Conservation (phyloP, 64 coral and sea anemone genomes). For the Stylophora pistillata region DNA sequence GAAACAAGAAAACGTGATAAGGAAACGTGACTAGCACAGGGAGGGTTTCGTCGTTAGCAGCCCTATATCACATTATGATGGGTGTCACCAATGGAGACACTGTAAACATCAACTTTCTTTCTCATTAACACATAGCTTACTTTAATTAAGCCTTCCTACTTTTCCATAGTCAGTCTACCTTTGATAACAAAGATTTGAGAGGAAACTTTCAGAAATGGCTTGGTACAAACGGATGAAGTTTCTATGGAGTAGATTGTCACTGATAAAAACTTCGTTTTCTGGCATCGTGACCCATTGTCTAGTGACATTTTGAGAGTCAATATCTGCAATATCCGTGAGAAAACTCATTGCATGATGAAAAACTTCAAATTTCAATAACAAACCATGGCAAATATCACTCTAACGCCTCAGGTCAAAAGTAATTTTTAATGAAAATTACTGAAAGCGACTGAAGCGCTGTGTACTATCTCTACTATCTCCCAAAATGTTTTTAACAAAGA, state of each 20-base stretch:
- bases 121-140: no score
- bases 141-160: background rate
- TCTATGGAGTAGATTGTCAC: background rate
- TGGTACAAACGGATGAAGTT: background rate
- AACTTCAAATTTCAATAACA: background rate
- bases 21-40: no score
- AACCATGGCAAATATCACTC: no score
- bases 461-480: no score
- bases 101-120: background rate
- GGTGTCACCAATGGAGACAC: background rate
- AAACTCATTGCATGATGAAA: background rate
- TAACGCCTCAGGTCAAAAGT: no score
- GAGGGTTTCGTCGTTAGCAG: no score
- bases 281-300: background rate
- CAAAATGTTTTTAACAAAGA: no score
- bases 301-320: background rate
- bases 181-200: background rate
- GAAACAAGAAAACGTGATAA: no score
- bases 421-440: no score
- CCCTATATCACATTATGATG: background rate
- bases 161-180: background rate
- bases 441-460: no score
- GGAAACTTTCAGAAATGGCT: background rate
- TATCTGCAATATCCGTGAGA: constrained; percentile 42
- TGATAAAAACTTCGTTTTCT: background rate